Conservation (phyloP, 2,113 vertebrate species). For the Mustela nigripes region DNA sequence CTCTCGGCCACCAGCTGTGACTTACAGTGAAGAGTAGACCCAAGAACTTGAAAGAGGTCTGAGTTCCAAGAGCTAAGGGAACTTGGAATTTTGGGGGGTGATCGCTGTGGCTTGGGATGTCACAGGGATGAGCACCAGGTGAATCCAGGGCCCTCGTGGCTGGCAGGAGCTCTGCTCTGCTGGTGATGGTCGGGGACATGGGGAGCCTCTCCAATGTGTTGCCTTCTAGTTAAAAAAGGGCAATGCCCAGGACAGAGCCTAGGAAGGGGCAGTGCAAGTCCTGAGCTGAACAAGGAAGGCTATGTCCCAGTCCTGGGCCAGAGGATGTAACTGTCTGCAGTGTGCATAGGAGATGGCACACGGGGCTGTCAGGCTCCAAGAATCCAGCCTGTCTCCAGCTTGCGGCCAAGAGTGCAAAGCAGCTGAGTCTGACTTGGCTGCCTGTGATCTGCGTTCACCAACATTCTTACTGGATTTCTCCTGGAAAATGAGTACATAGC, state of each 20-base stretch:
- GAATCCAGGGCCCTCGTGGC: background rate
- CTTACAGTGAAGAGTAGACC: background rate
- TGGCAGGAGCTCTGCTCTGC: background rate
- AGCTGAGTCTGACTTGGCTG: background rate
- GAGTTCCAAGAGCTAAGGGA: background rate
- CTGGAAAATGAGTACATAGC: background rate
- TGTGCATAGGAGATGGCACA: background rate
- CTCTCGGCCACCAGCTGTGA: background rate
- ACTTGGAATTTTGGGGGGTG: background rate
- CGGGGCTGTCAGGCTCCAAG: background rate
- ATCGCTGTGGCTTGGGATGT: background rate
- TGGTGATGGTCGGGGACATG: background rate
- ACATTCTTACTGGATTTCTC: background rate
- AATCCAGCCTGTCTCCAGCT: background rate
- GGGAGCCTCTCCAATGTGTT: background rate
- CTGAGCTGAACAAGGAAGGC: background rate
- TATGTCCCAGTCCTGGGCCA: background rate
- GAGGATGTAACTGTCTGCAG: background rate
- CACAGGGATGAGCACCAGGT: background rate
- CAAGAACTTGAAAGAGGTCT: background rate
- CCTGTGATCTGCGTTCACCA: background rate
- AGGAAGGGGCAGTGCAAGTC: background rate
- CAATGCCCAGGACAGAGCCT: background rate
- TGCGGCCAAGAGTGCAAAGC: background rate
- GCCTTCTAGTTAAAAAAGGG: background rate